A percentile compares a stretch with the other conserved stretches of the same genome.
Conservation (phyloP, 2,113 vertebrate species). For the Petrocephalus microphthalmus region DNA sequence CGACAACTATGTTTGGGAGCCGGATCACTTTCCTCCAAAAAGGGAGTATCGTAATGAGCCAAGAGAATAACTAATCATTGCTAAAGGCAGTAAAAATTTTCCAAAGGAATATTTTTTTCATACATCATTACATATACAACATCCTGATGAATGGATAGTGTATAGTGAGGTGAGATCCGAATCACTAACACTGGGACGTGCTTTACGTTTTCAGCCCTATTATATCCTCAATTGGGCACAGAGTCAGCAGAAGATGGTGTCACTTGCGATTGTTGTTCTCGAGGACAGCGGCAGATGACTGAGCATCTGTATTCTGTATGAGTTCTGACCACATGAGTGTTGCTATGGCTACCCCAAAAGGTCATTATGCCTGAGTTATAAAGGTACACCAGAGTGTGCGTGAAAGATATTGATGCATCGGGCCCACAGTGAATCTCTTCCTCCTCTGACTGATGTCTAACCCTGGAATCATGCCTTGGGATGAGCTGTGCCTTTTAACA, state of each 20-base stretch:
- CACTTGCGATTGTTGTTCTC: background rate
- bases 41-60: background rate
- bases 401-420: constrained; percentile 1
- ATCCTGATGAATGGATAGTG: background rate
- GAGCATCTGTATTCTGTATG: constrained; percentile 27
- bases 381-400: constrained; percentile 1
- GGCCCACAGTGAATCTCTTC: background rate
- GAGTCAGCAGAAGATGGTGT: background rate
- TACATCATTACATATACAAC: background rate
- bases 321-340: constrained; percentile 28
- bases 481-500: constrained; percentile 11
- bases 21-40: background rate
- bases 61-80: background rate
- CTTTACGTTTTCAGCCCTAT: background rate
- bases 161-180: background rate
- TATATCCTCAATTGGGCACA: background rate
- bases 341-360: constrained; percentile 47
- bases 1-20: background rate
- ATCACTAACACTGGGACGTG: background rate
- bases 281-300: constrained; percentile 2
- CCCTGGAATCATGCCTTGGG: background rate
- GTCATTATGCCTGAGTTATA: constrained; percentile 34
- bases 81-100: background rate
- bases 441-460: background rate
- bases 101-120: background rate